Base-by-base conservation (phyloP, 2,113 vertebrate species). In the Mungos mungo region DNA sequence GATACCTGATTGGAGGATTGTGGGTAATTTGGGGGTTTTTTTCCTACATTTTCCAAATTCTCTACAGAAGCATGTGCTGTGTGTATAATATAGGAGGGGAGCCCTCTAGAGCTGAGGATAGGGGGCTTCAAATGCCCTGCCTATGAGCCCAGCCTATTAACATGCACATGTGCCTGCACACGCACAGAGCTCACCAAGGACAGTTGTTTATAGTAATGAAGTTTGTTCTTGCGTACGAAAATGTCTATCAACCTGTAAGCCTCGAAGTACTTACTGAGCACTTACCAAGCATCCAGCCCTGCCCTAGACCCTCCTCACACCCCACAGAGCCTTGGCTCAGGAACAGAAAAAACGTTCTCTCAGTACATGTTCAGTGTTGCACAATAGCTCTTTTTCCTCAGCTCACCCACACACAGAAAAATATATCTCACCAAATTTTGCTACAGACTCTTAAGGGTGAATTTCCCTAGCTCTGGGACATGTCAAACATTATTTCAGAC, bases 181-280 rank as follows among this genome's bases (percentile, higher is more conserved):
- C 35, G 57, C 10, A 13, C 31, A 27, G 11, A 35, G 33, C 72
- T 74, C 14, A 45, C 45, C 9, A 31, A 15, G 21, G 6, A 38
- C 52, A 33, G 63, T 47, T 71, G 57, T 65, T 90, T 93, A 63
- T 71, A 19, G 54, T 63, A 38, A 57, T 88, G 54, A 81, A 15
- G 23, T 77, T 87, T 74, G 52, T 88, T 87, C 82, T 66, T 88
- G 54, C 35, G 15, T 83, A 52, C 38, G 54, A 68, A 94, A 90
- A 74, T 50, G 3, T 80, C 33, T 69, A 14, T 41, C 79, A 25
- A 25, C 76, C 69, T 82, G 57, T 88, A 90, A 74, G 84, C 66
- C 68, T 71, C 2, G 33, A 33, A 54, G 8, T 94, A 13, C 60
- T 89, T 76, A 35, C 31, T 41, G 47, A 50, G 52, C 16, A 47